These are phyloP conservation scores for Percopsis transmontana DNA, from an alignment of 2,113 vertebrate species.

Conservation along the genomic window DNA sequence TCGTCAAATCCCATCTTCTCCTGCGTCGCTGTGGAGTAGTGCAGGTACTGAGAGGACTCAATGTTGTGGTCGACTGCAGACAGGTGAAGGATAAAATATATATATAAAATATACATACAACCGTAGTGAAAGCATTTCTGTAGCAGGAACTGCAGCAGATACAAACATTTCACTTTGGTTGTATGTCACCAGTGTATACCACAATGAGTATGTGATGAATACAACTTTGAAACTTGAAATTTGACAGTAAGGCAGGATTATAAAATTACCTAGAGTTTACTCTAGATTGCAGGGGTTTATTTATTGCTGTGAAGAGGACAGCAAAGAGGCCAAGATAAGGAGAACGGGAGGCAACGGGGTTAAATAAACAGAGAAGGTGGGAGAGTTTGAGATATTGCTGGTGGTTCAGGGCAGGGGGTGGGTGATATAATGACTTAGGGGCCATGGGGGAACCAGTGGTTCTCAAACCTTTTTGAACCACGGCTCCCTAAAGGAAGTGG, in stretches of 20 bases:
- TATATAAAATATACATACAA: no score
- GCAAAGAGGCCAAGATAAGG: slow-evolving; percentile 13
- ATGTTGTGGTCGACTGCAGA: slow-evolving; percentile 88
- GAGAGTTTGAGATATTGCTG: neutral
- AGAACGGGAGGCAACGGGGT: neutral
- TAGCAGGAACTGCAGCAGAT: no score
- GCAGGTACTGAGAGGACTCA: slow-evolving; percentile 84
- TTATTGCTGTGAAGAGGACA: slow-evolving; percentile 58
- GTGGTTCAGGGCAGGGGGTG: no score
- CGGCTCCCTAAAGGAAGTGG: no score
- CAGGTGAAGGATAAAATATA: slow-evolving; percentile 15
- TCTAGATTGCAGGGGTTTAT: slow-evolving; percentile 26
- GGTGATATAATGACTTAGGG: no score
- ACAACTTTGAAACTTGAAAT: no score
- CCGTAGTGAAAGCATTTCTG: no score
- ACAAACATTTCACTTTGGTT: no score
- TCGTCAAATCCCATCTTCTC: slow-evolving; percentile 93
- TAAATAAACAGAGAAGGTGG: slow-evolving; percentile 3
- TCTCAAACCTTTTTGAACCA: no score
- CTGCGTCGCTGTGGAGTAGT: slow-evolving; percentile 71
- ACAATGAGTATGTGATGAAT: no score
- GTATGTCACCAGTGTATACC: no score
- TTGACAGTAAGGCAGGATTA: slow-evolving; percentile 5
- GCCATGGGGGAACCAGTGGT: no score
- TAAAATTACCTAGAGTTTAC: slow-evolving; percentile 10